phyloP scores from a whole-genome alignment of 2,888 invertebrate genomes.

The Tenthredo amoena region DNA sequence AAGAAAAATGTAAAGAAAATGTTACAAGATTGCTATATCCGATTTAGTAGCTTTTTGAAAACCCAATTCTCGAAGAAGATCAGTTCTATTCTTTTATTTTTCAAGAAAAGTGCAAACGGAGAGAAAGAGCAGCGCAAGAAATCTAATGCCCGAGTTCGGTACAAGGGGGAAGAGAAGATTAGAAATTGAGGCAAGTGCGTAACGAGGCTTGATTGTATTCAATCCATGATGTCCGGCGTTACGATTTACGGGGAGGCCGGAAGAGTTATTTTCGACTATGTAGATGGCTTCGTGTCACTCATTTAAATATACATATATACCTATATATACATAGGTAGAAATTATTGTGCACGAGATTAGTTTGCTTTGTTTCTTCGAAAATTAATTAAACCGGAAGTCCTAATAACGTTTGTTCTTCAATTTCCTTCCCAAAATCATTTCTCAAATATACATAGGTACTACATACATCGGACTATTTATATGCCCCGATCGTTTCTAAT shows the following conservation, averaged over 20 bases:
- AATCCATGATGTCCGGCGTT: conserved; percentile 74
- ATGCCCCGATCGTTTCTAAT: background rate
- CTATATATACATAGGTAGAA: background rate
- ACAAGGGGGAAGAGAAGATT: conserved; percentile 28
- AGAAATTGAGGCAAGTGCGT: conserved; percentile 44
- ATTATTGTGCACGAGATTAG: background rate
- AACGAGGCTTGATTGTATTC: conserved; percentile 74
- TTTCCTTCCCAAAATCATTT: background rate
- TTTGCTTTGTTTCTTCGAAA: background rate
- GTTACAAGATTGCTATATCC: no score
- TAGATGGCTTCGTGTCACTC: background rate
- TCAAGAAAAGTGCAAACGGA: background rate
- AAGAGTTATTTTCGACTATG: conserved; percentile 44
- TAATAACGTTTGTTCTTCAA: background rate
- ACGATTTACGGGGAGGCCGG: conserved; percentile 46
- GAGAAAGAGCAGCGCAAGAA: conserved; percentile 3
- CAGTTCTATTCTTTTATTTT: background rate
- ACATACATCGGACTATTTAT: background rate
- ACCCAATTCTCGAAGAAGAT: no score
- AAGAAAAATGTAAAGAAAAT: background rate
- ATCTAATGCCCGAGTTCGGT: background rate
- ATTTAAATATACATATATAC: background rate
- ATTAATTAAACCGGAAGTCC: background rate
- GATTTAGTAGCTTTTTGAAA: no score
- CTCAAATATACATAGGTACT: background rate